Evolutionary conservation across 1,140 invertebrate genomes (phyloP), one percentile per base, ranked within the genome.

Genomic region (Phortica variegata): DNA sequence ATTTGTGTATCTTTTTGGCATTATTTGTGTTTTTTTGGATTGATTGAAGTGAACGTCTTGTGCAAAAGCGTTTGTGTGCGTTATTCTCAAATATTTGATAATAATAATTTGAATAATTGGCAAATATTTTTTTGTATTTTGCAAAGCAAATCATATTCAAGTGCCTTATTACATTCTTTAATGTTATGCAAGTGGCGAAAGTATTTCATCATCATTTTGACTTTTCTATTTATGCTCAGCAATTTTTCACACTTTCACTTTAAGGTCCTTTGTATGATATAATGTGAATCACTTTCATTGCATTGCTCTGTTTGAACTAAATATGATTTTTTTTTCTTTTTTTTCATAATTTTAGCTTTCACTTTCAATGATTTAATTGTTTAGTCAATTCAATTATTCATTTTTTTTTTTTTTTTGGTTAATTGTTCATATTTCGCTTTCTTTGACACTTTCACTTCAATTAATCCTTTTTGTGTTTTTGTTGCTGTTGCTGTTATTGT

Each of bases 361-460:
- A 68, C 65, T 62, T 66, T 60, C 62, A 61, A 59, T 59, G 52
- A 47, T 47, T 43, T 50, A 54, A 44, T 49, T 47, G 23, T 26
- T 26, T 26, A 6, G n/a, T n/a, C n/a, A 26, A 6, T 26, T 26
- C 10, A 6, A 58, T 39, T 47, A 40, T 63, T 48, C 43, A 56
- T 44, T 18, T 49, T 18, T 9, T 42, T 47, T 43, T 47, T n/a
- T 23, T 19, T 42, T 54, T 39, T 33, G 32, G 21, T 44, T 47
- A 26, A 44, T 42, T 56, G 31, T 21, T 31, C 34, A 26, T 26
- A 6, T 26, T 26, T 26, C 23, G 23, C 23, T 26, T 26, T 26
- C 23, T 6, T 26, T 26, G 23, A 26, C 21, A 43, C 26, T 33
- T 43, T 31, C 41, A 43, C 3, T 40, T 40, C 12, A 33, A 36